Percentiles rank a stretch among this genome's conserved stretches.
Conservation (phyloP, 2,888 invertebrate genomes). For the Dicyrtomina minuta region DNA sequence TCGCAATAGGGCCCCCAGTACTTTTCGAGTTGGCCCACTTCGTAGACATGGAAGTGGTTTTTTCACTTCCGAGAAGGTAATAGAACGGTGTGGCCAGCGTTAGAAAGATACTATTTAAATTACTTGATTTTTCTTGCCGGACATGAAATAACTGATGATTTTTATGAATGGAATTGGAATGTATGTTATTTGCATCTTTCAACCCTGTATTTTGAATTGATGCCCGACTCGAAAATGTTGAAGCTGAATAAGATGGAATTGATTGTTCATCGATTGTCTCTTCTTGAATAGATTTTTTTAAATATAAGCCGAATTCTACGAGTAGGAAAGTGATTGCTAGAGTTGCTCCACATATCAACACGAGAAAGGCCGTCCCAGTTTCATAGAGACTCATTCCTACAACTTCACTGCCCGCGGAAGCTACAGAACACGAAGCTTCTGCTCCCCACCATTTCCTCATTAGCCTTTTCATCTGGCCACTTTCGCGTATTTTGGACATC, state of each 20-base stretch:
- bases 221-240: neutral
- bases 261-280: neutral
- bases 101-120: neutral
- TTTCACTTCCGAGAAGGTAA: neutral
- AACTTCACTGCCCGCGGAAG: slow-evolving; percentile 33
- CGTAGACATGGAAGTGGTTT: neutral
- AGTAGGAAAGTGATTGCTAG: slow-evolving; percentile 34
- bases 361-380: slow-evolving; percentile 49
- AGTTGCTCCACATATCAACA: slow-evolving; percentile 39
- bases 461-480: slow-evolving; percentile 48
- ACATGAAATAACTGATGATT: neutral
- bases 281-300: neutral
- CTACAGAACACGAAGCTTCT: slow-evolving; percentile 37
- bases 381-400: slow-evolving; percentile 46
- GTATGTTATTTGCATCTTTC: neutral
- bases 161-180: slow-evolving; percentile 1
- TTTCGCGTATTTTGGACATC: slow-evolving; percentile 46
- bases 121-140: neutral
- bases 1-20: neutral
- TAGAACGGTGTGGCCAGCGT: neutral
- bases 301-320: slow-evolving; percentile 30
- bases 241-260: neutral
- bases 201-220: neutral
- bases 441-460: slow-evolving; percentile 52
- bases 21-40: neutral